Conservation (phyloP, 2,888 invertebrate species). For the Acanthosoma haemorrhoidale region DNA sequence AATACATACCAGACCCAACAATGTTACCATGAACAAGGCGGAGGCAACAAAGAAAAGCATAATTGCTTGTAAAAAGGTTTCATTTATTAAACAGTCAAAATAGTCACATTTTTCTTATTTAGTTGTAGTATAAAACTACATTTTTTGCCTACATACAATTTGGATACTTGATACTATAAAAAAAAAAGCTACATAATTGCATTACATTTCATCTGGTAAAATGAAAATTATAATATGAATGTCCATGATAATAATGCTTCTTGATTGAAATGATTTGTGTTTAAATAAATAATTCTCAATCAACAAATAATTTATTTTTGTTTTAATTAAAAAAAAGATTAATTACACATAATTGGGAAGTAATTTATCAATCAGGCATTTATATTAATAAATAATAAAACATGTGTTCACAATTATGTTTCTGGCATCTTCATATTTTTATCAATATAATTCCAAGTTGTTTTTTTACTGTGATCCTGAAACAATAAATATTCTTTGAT, state of each 20-base stretch:
- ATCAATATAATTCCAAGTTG: background rate
- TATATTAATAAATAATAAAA: background rate
- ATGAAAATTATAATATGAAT: background rate
- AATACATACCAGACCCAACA: conserved; percentile 2
- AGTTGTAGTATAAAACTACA: background rate
- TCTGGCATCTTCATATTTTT: background rate
- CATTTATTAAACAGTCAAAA: background rate
- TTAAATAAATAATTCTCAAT: no score
- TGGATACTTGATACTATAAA: background rate
- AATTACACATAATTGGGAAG: no score
- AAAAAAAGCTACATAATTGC: background rate
- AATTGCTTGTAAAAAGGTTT: background rate
- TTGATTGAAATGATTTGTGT: no score
- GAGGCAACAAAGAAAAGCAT: background rate
- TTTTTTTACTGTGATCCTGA: background rate
- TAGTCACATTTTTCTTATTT: background rate
- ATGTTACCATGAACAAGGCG: background rate
- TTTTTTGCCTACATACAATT: background rate
- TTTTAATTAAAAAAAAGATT: no score
- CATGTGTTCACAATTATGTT: background rate
- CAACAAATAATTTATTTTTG: no score
- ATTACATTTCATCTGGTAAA: background rate
- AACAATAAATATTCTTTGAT: background rate
- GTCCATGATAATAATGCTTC: background rate
- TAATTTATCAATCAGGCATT: no score